Evolutionary conservation across 2,113 vertebrate genomes (phyloP).

Genomic region (Ctenomys sociabilis): DNA sequence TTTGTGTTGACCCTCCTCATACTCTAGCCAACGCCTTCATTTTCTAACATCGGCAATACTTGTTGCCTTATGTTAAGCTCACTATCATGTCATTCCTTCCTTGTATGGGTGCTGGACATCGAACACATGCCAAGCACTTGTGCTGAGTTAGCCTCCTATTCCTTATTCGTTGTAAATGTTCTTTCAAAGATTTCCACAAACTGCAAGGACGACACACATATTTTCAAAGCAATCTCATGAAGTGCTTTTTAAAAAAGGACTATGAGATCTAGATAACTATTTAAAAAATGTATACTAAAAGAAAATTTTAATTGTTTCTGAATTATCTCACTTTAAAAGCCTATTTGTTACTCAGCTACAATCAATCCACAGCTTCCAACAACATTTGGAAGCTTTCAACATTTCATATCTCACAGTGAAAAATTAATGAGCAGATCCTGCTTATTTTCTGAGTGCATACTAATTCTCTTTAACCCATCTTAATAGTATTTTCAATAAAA

Average conservation of each 20-base stretch:
- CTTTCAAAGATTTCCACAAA: constrained; percentile 11
- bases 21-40: not conserved
- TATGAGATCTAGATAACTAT: not conserved
- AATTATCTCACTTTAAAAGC: not conserved
- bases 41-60: not conserved
- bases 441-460: not conserved
- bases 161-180: not conserved
- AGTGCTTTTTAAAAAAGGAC: not conserved
- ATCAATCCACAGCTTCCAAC: constrained; percentile 24
- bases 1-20: not conserved
- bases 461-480: not conserved
- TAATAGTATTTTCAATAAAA: not conserved
- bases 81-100: not conserved
- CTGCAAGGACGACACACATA: not conserved
- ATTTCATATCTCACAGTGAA: not conserved
- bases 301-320: constrained; percentile 2
- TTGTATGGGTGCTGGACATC: not conserved
- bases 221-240: constrained; percentile 32
- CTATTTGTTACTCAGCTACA: not conserved
- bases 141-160: not conserved
- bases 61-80: not conserved
- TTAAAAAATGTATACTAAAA: not conserved
- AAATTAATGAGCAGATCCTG: not conserved
- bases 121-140: too few species aligned
- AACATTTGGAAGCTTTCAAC: not conserved